Evolutionary conservation across 2,888 invertebrate genomes (phyloP), one percentile per base, ranked within the genome.

Genomic region (Macaria notata): DNA sequence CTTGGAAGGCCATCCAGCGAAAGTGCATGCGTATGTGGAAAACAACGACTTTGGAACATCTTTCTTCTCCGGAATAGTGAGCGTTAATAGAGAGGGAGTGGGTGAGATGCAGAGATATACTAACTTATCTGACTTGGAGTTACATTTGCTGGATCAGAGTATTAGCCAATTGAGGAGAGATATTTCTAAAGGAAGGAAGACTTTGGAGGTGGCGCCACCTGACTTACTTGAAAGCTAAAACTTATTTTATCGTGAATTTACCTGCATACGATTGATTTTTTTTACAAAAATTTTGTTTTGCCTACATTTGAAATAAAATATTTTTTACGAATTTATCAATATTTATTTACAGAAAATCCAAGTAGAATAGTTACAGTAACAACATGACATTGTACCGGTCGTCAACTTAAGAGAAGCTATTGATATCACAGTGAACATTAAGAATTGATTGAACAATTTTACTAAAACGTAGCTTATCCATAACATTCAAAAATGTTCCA

Each of bases 381-480:
- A 36, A 36, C 33, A 36, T 36, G 66, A 50, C 72, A 4, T 64
- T 69, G 71, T 71, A 73, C 68, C 51, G 56, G 66, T 68, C 61
- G 76, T 77, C 70, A 76, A 78, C 74, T 71, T 78, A 80, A 74
- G 73, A 75, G 43, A 81, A 81, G 76, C 71, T 76, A 81, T 80
- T 81, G 76, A 81, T 89, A 89, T 89, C 89, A 89, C 89, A 89
- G 88, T 81, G 79, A 78, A 81, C 69, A 79, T 77, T 72, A 75
- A 75, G 65, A 75, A 73, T 78, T 79, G 68, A 79, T 79, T 76
- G 62, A 75, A 72, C 58, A 71, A 75, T 75, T 68, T 62, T 56
- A 69, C 66, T 65, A 54, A 8, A 41, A 63, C 9, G 41, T 49
- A 52, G n/a, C 6, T 36, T 56, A 49, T 51, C 8, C 48, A 52